Conservation (phyloP, 2,113 vertebrate genomes). For the Antechinus flavipes region DNA sequence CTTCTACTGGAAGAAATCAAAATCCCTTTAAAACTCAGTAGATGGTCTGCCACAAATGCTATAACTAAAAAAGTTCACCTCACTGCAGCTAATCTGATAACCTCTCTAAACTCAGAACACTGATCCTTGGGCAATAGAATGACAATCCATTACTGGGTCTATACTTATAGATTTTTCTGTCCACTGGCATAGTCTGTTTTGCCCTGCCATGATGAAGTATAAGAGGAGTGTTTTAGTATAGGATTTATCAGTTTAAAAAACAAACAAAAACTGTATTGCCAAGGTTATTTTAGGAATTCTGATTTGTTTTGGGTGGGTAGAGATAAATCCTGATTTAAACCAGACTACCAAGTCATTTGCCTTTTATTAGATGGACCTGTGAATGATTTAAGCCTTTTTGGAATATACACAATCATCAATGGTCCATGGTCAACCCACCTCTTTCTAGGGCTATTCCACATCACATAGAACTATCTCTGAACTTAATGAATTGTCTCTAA, state of each 20-base stretch:
- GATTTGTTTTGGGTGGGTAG: constrained; percentile 17
- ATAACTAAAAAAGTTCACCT: neutral
- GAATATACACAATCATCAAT: neutral
- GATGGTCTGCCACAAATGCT: neutral
- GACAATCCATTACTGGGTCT: neutral
- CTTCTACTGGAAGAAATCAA: neutral
- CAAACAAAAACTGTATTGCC: constrained; percentile 1
- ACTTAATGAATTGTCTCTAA: neutral
- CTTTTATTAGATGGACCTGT: neutral
- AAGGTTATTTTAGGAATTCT: constrained; percentile 16
- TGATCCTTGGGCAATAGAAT: neutral
- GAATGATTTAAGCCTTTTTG: neutral
- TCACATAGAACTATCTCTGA: constrained; percentile 36
- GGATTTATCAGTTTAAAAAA: neutral
- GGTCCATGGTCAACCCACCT: neutral
- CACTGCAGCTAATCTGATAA: neutral
- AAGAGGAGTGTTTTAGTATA: neutral
- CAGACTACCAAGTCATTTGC: neutral
- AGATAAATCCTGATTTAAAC: constrained; percentile 12
- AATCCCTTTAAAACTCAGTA: neutral
- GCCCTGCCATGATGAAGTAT: neutral
- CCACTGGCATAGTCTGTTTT: neutral
- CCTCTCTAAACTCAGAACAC: neutral
- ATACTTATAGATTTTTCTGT: neutral
- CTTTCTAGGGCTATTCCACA: neutral